phyloP scores from a whole-genome alignment of 2,888 invertebrate species.

The Megalurothrips usitatus region DNA sequence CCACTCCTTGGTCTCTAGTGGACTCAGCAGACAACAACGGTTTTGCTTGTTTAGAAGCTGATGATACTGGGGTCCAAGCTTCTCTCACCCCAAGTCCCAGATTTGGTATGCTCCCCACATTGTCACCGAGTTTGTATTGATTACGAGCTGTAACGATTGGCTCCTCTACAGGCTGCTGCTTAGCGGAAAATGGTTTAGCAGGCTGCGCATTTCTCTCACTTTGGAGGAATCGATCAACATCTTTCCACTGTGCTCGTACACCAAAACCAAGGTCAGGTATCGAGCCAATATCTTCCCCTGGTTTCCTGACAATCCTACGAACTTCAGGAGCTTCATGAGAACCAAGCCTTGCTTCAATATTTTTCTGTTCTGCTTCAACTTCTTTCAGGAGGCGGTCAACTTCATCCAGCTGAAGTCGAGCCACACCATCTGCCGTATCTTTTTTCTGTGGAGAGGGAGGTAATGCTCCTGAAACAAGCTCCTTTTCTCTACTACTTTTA shows the following conservation, averaged over 20 bases:
- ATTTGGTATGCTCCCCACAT: slow-evolving; percentile 45
- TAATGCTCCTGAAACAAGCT: neutral
- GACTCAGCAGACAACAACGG: neutral
- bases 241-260: slow-evolving; percentile 39
- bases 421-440: neutral
- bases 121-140: slow-evolving; percentile 42
- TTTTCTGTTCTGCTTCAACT: slow-evolving; percentile 47
- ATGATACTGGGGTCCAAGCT: neutral
- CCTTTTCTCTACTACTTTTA: neutral
- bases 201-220: neutral
- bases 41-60: neutral
- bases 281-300: slow-evolving; percentile 44
- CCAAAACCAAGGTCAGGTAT: slow-evolving; percentile 46
- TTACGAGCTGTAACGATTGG: neutral
- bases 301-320: slow-evolving; percentile 54
- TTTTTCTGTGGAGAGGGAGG: slow-evolving; percentile 24
- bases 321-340: slow-evolving; percentile 43
- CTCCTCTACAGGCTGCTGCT: neutral
- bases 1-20: no score
- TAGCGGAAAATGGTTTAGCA: neutral
- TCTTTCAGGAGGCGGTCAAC: slow-evolving; percentile 47
- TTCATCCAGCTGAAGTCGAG: slow-evolving; percentile 38
- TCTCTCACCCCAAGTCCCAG: slow-evolving; percentile 44
- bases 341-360: slow-evolving; percentile 43
- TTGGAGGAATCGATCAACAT: neutral